Evolutionary conservation across 1,140 invertebrate species (phyloP).

Genomic region (Brachionus asplanchnoidis): DNA sequence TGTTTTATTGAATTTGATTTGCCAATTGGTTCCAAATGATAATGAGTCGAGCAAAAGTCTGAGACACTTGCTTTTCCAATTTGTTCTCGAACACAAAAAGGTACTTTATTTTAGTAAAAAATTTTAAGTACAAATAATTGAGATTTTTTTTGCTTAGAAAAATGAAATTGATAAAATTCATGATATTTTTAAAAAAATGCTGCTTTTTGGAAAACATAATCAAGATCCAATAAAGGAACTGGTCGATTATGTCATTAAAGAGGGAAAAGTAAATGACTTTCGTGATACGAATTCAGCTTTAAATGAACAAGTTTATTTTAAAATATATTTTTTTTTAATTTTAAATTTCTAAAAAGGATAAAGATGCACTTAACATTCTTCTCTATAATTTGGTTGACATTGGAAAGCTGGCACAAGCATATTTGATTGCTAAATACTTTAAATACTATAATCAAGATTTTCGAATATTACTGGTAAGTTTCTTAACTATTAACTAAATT

Average conservation of each 20-base stretch:
- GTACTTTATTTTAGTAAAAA: neutral
- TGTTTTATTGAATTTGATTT: slow-evolving; percentile 22
- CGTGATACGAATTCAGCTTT: neutral
- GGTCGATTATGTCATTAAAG: slow-evolving; percentile 10
- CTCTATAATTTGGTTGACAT: slow-evolving; percentile 36
- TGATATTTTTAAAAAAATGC: slow-evolving; percentile 32
- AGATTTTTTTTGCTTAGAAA: neutral
- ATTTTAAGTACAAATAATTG: neutral
- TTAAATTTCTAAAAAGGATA: neutral
- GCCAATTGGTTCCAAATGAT: slow-evolving; percentile 23
- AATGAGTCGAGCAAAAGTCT: neutral
- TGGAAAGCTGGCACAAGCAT: slow-evolving; percentile 22
- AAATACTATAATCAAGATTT: slow-evolving; percentile 39
- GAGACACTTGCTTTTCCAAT: neutral
- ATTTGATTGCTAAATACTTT: slow-evolving; percentile 39
- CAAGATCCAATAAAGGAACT: slow-evolving; percentile 33
- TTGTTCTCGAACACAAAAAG: slow-evolving; percentile 32
- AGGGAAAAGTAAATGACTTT: slow-evolving; percentile 31
- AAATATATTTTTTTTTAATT: neutral
- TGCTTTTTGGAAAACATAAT: slow-evolving; percentile 1
- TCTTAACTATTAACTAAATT: neutral
- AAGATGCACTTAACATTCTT: slow-evolving; percentile 32
- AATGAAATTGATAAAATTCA: slow-evolving; percentile 11
- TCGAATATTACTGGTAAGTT: slow-evolving; percentile 28
- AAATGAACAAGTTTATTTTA: slow-evolving; percentile 22